Evolutionary conservation across 2,888 invertebrate genomes (phyloP).

Genomic region (Lasioglossum vierecki): DNA sequence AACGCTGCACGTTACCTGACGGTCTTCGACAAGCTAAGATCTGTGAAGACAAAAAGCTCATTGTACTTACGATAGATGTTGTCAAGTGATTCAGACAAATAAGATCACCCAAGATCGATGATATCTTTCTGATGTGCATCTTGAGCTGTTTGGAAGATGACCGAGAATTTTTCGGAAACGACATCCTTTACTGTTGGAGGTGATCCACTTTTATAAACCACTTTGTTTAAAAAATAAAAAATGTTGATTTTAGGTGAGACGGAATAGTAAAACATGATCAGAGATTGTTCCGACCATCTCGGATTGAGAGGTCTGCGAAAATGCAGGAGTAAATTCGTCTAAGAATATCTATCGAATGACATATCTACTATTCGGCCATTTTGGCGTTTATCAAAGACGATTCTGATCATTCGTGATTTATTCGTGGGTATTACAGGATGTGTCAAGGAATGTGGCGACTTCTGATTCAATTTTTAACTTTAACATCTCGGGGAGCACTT

Average conservation of each 20-base stretch:
- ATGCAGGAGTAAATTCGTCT: background rate
- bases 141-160: background rate
- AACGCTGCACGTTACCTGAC: constrained; percentile 38
- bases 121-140: background rate
- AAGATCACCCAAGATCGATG: constrained; percentile 18
- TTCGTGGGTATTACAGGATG: background rate
- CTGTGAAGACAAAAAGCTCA: background rate
- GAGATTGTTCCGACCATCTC: background rate
- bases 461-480: background rate
- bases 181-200: constrained; percentile 19
- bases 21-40: constrained; percentile 18
- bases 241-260: background rate
- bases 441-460: background rate
- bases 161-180: background rate
- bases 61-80: background rate
- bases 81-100: background rate
- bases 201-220: background rate
- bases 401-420: background rate
- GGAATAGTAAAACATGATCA: background rate
- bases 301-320: background rate
- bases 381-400: background rate
- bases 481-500: background rate
- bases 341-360: constrained; percentile 14
- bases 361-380: background rate
- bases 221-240: background rate